phyloP scores from a whole-genome alignment of 1,140 invertebrate species.

The Medauroidea extradentata region DNA sequence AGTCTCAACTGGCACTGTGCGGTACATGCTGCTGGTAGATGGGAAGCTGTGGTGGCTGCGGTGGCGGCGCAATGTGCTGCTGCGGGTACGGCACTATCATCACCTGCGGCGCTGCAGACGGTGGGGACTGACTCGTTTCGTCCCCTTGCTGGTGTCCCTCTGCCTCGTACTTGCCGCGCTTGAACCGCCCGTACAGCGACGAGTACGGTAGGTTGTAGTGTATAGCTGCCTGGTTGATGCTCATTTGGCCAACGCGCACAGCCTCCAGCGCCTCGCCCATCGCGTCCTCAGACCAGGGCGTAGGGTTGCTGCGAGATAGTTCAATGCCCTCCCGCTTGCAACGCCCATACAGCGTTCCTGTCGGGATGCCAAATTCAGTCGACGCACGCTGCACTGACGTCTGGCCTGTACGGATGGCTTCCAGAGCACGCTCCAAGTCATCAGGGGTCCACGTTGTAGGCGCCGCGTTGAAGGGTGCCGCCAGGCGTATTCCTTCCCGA shows the following conservation, averaged over 20 bases:
- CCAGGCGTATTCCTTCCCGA: slow-evolving; percentile 79
- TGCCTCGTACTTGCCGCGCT: slow-evolving; percentile 45
- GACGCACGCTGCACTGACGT: slow-evolving; percentile 82
- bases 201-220: slow-evolving; percentile 87
- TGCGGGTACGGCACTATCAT: slow-evolving; percentile 9
- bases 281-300: slow-evolving; percentile 84
- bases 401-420: slow-evolving; percentile 74
- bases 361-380: slow-evolving; percentile 79
- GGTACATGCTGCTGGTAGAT: slow-evolving; percentile 12
- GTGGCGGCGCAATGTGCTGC: not conserved
- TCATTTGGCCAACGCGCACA: slow-evolving; percentile 84
- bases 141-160: slow-evolving; percentile 11
- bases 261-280: slow-evolving; percentile 86
- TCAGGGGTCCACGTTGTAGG: slow-evolving; percentile 83
- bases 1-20: not conserved
- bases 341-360: slow-evolving; percentile 77
- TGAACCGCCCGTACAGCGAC: slow-evolving; percentile 81
- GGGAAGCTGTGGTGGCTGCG: slow-evolving; percentile 2
- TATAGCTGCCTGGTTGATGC: slow-evolving; percentile 89
- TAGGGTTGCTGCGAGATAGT: slow-evolving; percentile 75
- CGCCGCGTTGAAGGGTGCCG: slow-evolving; percentile 84
- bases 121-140: not conserved
- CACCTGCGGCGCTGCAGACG: slow-evolving; percentile 6
- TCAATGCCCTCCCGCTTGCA: slow-evolving; percentile 87
- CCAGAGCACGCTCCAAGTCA: slow-evolving; percentile 74